phyloP scores from a whole-genome alignment of 2,113 vertebrate genomes.

The Zapornia atra region DNA sequence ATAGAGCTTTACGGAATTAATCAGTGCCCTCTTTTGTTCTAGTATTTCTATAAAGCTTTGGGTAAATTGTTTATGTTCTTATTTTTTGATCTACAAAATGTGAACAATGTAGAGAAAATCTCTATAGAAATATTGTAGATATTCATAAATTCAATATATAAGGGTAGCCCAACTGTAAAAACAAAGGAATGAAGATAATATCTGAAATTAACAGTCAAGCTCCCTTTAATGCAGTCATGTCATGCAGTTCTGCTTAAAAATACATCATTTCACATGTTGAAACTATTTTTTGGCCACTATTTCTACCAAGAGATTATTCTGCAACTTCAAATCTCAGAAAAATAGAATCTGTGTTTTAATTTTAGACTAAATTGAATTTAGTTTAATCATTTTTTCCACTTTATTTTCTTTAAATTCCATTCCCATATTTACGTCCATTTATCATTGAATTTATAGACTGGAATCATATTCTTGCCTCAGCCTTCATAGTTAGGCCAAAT shows the following conservation, averaged over 20 bases:
- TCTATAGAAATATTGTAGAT: background rate
- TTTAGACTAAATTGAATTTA: background rate
- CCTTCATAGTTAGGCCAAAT: background rate
- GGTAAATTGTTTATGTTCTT: background rate
- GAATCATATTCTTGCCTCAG: background rate
- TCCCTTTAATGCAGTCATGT: background rate
- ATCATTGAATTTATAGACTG: background rate
- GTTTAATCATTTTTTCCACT: background rate
- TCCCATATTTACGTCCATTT: background rate
- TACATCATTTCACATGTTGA: background rate
- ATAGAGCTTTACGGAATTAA: background rate
- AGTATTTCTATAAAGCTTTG: background rate
- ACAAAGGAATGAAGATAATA: background rate
- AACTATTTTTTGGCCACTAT: background rate
- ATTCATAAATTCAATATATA: background rate
- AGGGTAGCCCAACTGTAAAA: background rate
- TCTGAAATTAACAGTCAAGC: background rate
- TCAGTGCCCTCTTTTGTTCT: rapidly evolving
- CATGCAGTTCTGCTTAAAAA: background rate
- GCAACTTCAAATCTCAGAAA: background rate
- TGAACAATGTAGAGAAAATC: background rate
- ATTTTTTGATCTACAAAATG: background rate
- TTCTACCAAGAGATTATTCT: background rate
- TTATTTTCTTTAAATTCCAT: background rate
- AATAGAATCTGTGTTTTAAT: background rate